phyloP scores from a whole-genome alignment of 2,113 vertebrate species.

The Camelus dromedarius region DNA sequence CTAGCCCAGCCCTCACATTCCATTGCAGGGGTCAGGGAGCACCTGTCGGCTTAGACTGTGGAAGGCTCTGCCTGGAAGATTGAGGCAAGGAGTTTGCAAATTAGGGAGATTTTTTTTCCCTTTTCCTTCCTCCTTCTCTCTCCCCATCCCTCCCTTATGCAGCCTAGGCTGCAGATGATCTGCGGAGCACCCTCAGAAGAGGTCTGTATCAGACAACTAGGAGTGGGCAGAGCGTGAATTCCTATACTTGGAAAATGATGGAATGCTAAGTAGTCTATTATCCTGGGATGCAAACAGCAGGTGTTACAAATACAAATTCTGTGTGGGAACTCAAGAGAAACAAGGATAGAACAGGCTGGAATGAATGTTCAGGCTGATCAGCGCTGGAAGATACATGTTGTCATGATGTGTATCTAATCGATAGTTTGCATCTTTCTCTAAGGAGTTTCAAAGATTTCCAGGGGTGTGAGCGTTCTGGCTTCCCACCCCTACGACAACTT shows the following conservation, averaged over 20 bases:
- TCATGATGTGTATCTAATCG: conserved; percentile 57
- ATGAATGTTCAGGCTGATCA: conserved; percentile 30
- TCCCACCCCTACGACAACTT: background rate
- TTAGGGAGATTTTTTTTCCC: background rate
- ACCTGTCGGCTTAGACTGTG: background rate
- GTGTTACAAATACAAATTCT: conserved; percentile 68
- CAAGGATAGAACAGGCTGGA: conserved; percentile 15
- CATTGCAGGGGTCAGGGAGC: background rate
- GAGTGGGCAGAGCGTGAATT: background rate
- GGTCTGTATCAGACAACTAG: conserved; percentile 60
- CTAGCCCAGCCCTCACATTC: background rate
- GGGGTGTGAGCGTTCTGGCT: background rate
- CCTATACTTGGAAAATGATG: conserved; percentile 63
- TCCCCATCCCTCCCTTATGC: background rate
- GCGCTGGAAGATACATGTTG: background rate
- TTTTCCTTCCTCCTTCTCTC: background rate
- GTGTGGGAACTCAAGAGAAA: conserved; percentile 65
- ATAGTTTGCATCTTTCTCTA: conserved; percentile 38
- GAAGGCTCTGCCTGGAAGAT: background rate
- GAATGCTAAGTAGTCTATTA: conserved; percentile 73
- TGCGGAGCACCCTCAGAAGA: conserved; percentile 11
- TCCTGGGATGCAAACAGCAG: conserved; percentile 60
- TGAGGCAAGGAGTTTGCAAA: background rate
- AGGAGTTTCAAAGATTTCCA: conserved; percentile 12
- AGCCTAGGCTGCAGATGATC: background rate